Conservation (phyloP, 2,113 vertebrate species). For the Brachypteracias leptosomus region DNA sequence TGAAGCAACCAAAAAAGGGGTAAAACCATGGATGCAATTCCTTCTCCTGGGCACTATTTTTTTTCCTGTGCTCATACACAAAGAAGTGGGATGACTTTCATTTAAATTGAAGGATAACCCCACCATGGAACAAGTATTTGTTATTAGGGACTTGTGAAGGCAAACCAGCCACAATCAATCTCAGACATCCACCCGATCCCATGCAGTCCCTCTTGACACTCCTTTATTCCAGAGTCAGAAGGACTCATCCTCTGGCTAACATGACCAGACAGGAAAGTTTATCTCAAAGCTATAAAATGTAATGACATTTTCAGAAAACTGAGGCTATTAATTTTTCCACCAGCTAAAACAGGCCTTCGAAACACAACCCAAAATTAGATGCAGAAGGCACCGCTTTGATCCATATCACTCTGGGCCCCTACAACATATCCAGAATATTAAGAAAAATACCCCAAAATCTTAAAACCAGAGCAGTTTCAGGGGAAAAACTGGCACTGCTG, state of each 20-base stretch:
- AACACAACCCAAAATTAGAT: background rate
- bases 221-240: background rate
- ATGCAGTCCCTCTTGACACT: background rate
- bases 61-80: background rate
- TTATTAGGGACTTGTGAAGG: background rate
- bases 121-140: background rate
- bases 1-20: background rate
- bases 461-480: background rate
- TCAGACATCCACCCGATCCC: background rate
- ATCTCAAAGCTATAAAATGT: constrained; percentile 23
- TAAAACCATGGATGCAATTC: background rate
- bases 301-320: constrained; percentile 17
- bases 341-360: background rate
- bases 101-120: background rate
- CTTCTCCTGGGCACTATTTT: background rate
- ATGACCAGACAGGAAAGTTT: background rate
- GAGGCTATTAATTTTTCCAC: constrained; percentile 6
- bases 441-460: background rate
- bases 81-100: background rate
- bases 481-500: background rate
- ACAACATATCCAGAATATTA: background rate
- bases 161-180: background rate
- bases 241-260: background rate
- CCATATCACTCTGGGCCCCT: background rate
- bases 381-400: background rate